phyloP scores from a whole-genome alignment of 2,797 vertebrate genomes.

The Silurus lanzhouensis region DNA sequence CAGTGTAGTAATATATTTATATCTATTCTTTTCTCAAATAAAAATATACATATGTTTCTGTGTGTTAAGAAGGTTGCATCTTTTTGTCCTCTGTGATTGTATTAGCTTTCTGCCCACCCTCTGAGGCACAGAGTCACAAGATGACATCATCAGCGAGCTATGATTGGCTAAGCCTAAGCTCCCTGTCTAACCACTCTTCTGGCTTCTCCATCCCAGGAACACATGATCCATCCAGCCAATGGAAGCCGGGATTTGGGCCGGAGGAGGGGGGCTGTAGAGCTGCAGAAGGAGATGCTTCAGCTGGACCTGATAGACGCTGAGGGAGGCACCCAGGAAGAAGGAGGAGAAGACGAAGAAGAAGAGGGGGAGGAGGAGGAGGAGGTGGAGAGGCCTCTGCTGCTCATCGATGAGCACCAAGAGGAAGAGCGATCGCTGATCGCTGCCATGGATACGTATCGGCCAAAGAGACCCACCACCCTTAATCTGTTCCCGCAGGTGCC shows the following conservation, averaged over 20 bases:
- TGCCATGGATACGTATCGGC: slow-evolving; percentile 89
- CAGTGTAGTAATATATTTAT: not conserved
- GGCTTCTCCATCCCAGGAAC: slow-evolving; percentile 74
- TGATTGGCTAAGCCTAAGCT: slow-evolving; percentile 69
- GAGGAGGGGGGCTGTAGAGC: slow-evolving; percentile 71
- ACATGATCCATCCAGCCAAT: slow-evolving; percentile 77
- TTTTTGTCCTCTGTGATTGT: slow-evolving; percentile 57
- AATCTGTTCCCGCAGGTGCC: slow-evolving; percentile 96
- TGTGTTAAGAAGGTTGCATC: slow-evolving; percentile 37
- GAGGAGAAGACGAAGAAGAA: slow-evolving; percentile 68
- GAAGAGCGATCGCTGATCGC: slow-evolving; percentile 63
- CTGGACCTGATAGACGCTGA: slow-evolving; percentile 88
- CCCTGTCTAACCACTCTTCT: slow-evolving; percentile 52
- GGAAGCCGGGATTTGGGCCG: slow-evolving; percentile 65
- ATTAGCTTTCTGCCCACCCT: slow-evolving; percentile 54
- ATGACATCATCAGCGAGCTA: slow-evolving; percentile 70
- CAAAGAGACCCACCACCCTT: slow-evolving; percentile 93
- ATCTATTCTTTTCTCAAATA: not conserved
- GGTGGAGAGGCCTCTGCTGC: slow-evolving; percentile 71
- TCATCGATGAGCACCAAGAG: slow-evolving; percentile 53
- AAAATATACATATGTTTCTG: not conserved
- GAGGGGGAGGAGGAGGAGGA: slow-evolving; percentile 66
- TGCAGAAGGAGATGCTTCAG: slow-evolving; percentile 88
- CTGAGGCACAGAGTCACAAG: slow-evolving; percentile 55
- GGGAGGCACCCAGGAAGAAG: slow-evolving; percentile 64